Percentiles rank a stretch among this genome's conserved stretches.
phyloP scores from a whole-genome alignment of 1,140 invertebrate species.

The Telenomus remus region DNA sequence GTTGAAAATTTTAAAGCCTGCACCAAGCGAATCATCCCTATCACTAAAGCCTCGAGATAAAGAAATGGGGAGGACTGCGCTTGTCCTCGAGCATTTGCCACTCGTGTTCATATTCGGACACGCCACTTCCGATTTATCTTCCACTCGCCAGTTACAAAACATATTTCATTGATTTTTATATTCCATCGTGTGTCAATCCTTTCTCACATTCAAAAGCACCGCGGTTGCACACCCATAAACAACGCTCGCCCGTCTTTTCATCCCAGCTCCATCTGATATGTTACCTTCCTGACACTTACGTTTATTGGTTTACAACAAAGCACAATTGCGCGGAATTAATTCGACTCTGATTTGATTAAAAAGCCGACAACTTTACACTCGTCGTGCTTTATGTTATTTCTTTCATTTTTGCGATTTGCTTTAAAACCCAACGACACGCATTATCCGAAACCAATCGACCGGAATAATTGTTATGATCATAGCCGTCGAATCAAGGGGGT shows the following conservation, averaged over 20 bases:
- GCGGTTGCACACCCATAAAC: conserved; percentile 43
- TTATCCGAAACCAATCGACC: too few relatives aligned
- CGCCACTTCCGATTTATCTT: conserved; percentile 53
- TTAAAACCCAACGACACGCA: background rate
- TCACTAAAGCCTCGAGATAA: conserved; percentile 35
- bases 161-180: conserved; percentile 55
- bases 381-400: conserved; percentile 28
- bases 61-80: conserved; percentile 31
- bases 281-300: conserved; percentile 38
- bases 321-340: conserved; percentile 53
- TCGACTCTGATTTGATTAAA: conserved; percentile 46
- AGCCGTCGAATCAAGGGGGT: too few relatives aligned
- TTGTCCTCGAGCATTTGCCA: conserved; percentile 28
- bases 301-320: conserved; percentile 40
- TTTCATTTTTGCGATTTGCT: conserved; percentile 32
- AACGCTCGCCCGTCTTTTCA: conserved; percentile 48
- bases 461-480: too few relatives aligned
- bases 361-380: conserved; percentile 30
- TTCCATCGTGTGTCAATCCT: conserved; percentile 46
- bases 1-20: conserved; percentile 72
- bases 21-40: conserved; percentile 51
- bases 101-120: conserved; percentile 49
- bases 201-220: conserved; percentile 35
- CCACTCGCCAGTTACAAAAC: conserved; percentile 35
- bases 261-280: conserved; percentile 38